phyloP scores from a whole-genome alignment of 2,797 vertebrate genomes.

The Phyllotis vaccarum region DNA sequence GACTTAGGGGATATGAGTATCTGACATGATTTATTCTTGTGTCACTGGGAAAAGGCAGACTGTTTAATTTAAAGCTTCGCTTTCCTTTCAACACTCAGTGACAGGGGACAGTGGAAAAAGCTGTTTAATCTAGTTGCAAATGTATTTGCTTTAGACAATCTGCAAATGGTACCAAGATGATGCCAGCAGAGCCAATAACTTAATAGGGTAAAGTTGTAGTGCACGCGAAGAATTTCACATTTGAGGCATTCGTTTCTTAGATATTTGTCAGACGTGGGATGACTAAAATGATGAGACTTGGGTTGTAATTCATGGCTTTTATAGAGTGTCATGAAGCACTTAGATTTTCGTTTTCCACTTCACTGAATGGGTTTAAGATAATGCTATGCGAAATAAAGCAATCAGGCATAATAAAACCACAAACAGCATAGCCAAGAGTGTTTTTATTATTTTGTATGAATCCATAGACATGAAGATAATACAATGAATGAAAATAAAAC shows the following conservation, averaged over 20 bases:
- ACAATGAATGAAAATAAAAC: background rate
- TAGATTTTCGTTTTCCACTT: constrained; percentile 24
- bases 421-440: background rate
- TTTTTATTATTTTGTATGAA: constrained; percentile 11
- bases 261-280: constrained; percentile 19
- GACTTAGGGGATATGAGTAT: constrained; percentile 68
- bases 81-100: constrained; percentile 81
- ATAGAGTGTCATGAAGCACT: background rate
- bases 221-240: background rate
- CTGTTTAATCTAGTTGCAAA: constrained; percentile 81
- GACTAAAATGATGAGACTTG: background rate
- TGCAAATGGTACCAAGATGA: constrained; percentile 42
- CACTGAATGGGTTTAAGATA: background rate
- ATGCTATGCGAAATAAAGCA: constrained; percentile 30
- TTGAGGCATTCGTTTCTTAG: constrained; percentile 31
- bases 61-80: constrained; percentile 73
- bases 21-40: constrained; percentile 82
- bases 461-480: background rate
- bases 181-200: background rate
- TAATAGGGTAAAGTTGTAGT: background rate
- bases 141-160: constrained; percentile 75
- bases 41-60: constrained; percentile 65
- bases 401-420: background rate
- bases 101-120: constrained; percentile 73
- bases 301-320: background rate